These are phyloP conservation scores for Apodemia mormo DNA, from an alignment of 2,888 invertebrate genomes.

Conservation along the genomic window DNA sequence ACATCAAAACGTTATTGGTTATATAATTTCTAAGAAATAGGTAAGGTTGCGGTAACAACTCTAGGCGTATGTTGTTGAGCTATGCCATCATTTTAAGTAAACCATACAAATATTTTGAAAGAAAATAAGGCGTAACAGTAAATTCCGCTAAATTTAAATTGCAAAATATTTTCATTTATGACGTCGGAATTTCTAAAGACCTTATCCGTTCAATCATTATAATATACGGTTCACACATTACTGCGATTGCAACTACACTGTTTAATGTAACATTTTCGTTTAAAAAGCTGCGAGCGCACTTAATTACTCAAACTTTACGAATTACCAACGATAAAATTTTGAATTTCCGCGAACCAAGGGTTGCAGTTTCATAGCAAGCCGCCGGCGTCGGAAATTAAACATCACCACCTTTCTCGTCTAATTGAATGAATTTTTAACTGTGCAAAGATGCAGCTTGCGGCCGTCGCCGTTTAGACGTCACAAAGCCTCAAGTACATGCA, in stretches of 20 bases:
- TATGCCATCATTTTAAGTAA: too few relatives aligned
- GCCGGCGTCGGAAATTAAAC: slow-evolving; percentile 68
- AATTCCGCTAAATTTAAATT: too few relatives aligned
- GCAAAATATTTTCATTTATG: too few relatives aligned
- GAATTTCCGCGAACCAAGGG: slow-evolving; percentile 56
- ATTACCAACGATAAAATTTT: slow-evolving; percentile 26
- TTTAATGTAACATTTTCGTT: slow-evolving; percentile 20
- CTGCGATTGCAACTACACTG: background rate
- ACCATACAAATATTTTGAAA: too few relatives aligned
- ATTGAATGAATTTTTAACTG: slow-evolving; percentile 79
- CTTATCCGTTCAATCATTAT: background rate
- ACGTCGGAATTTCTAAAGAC: background rate
- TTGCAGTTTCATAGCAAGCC: slow-evolving; percentile 60
- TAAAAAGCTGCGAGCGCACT: slow-evolving; percentile 25
- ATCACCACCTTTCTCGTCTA: slow-evolving; percentile 67
- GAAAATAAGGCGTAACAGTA: too few relatives aligned
- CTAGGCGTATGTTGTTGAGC: too few relatives aligned
- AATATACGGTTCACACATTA: slow-evolving; percentile 8
- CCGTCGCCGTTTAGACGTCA: slow-evolving; percentile 50
- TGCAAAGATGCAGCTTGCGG: slow-evolving; percentile 71
- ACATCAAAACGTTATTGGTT: too few relatives aligned
- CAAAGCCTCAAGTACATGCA: slow-evolving; percentile 77
- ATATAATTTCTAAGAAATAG: too few relatives aligned
- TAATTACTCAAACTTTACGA: slow-evolving; percentile 28
- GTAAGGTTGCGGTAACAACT: too few relatives aligned